Evolutionary conservation across 2,888 invertebrate species (phyloP).

Genomic region (Catocala sponsa): DNA sequence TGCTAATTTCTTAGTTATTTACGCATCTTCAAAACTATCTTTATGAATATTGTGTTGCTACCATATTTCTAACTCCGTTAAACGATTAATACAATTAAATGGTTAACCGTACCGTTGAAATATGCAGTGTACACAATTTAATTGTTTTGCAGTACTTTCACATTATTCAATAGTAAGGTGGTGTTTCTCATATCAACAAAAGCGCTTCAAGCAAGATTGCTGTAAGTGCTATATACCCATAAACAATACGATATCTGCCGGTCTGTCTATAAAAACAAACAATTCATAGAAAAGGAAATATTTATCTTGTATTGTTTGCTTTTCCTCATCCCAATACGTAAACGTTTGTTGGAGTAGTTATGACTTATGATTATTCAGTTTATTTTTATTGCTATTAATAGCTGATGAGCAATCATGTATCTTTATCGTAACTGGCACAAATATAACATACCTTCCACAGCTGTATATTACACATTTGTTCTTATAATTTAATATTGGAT

Average conservation of each 20-base stretch:
- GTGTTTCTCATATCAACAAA: no score
- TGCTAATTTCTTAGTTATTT: no score
- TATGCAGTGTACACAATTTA: no score
- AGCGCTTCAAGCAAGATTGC: no score
- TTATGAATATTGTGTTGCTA: no score
- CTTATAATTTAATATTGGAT: background rate
- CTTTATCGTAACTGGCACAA: conserved; percentile 8
- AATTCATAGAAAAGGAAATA: conserved; percentile 39
- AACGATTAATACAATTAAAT: no score
- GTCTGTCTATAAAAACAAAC: conserved; percentile 45
- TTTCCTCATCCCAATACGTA: conserved; percentile 28
- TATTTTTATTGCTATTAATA: conserved; percentile 33
- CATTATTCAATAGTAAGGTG: no score
- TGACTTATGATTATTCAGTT: conserved; percentile 21
- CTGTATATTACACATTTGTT: background rate
- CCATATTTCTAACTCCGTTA: no score
- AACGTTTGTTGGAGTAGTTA: conserved; percentile 15
- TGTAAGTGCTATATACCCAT: no score
- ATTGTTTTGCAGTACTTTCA: no score
- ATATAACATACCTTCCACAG: background rate
- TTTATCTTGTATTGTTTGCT: conserved; percentile 43
- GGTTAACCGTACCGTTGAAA: no score
- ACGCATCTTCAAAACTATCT: no score
- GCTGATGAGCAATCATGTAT: conserved; percentile 22
- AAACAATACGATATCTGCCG: conserved; percentile 31